These are phyloP conservation scores for Drosophila antonietae DNA, from an alignment of 2,888 invertebrate genomes.

Conservation along the genomic window DNA sequence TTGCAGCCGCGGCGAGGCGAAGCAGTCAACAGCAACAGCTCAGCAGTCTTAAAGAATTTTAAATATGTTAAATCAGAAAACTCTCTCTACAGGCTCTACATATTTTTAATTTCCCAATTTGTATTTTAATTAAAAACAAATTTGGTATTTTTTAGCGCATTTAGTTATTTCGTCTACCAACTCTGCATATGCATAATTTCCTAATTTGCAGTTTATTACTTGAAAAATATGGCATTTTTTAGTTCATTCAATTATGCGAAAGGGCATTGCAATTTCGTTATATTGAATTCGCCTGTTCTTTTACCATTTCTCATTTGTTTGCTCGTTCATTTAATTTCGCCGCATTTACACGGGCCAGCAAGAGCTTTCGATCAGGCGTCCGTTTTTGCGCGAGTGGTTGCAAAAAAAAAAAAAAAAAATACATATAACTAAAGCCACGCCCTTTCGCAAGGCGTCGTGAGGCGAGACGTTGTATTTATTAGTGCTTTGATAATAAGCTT, in stretches of 20 bases:
- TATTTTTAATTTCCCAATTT: too few species aligned
- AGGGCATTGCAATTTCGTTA: constrained; percentile 12
- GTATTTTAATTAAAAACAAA: too few species aligned
- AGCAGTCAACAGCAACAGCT: too few species aligned
- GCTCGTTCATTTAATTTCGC: constrained; percentile 43
- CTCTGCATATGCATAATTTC: neutral
- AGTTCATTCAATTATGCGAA: neutral
- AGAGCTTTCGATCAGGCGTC: constrained; percentile 25
- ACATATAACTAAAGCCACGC: constrained; percentile 44
- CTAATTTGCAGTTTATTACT: neutral
- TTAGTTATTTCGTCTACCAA: neutral
- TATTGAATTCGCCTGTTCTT: constrained; percentile 5
- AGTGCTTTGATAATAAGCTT: constrained; percentile 69
- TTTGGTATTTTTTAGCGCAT: too few species aligned
- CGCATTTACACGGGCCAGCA: constrained; percentile 20
- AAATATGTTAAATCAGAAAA: neutral
- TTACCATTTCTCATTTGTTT: constrained; percentile 29
- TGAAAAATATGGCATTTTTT: neutral
- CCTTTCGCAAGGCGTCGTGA: constrained; percentile 28
- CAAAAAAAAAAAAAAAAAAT: constrained; percentile 6
- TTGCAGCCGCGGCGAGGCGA: too few species aligned
- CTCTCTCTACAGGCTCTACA: neutral
- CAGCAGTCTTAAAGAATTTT: too few species aligned
- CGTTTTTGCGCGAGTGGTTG: constrained; percentile 11
- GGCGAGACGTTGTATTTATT: constrained; percentile 36